Evolutionary conservation across 2,113 vertebrate species (phyloP).

Genomic region (Callopanchax toddi): DNA sequence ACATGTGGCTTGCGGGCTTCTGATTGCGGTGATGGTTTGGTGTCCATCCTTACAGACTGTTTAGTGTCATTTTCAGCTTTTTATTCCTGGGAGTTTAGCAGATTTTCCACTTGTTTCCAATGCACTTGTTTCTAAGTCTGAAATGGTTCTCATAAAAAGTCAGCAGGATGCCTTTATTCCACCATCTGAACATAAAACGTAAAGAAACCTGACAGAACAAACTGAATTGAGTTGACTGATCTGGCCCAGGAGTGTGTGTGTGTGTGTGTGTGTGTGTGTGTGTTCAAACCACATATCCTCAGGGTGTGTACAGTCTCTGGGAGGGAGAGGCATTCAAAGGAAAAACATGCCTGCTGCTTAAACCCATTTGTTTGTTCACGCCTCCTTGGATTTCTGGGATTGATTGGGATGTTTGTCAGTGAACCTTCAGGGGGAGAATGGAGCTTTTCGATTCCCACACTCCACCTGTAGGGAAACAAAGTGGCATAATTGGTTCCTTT

Average conservation of each 20-base stretch:
- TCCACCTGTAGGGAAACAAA: constrained; percentile 44
- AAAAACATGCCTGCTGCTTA: constrained; percentile 58
- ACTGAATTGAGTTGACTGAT: constrained; percentile 43
- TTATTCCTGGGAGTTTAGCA: constrained; percentile 35
- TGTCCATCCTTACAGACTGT: constrained; percentile 39
- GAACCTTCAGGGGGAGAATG: constrained; percentile 42
- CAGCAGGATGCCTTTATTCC: no score
- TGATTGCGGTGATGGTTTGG: constrained; percentile 66
- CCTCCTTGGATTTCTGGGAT: constrained; percentile 42
- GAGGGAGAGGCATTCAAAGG: constrained; percentile 56
- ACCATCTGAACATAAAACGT: constrained; percentile 20
- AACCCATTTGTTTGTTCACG: constrained; percentile 57
- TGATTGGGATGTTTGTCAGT: constrained; percentile 50
- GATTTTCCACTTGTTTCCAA: constrained; percentile 48
- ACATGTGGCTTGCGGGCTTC: constrained; percentile 71
- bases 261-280: constrained; percentile 18
- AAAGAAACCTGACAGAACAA: constrained; percentile 19
- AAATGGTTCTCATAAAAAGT: background rate
- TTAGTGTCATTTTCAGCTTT: constrained; percentile 34
- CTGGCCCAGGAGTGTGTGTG: constrained; percentile 5
- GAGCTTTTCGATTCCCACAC: constrained; percentile 28
- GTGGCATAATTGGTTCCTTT: constrained; percentile 37
- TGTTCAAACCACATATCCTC: constrained; percentile 55
- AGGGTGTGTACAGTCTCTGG: constrained; percentile 54
- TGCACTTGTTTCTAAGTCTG: constrained; percentile 51